Percentiles rank a stretch among this genome's conserved stretches.
Evolutionary conservation across 2,888 invertebrate species (phyloP).

Genomic region (Volucella bombylans): DNA sequence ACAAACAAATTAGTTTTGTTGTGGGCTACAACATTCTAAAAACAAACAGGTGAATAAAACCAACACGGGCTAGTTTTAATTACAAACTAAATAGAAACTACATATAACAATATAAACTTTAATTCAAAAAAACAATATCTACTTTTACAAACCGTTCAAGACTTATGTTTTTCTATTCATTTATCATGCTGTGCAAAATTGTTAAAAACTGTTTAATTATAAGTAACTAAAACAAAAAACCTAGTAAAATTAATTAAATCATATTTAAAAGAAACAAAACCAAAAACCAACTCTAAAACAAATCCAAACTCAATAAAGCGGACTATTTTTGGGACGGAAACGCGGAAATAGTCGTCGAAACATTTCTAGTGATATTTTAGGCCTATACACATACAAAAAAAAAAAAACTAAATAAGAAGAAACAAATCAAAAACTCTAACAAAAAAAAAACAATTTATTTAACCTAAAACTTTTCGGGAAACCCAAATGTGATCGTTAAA

Average conservation of each 20-base stretch:
- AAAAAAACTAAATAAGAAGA: constrained; percentile 21
- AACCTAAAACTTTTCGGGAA: constrained; percentile 53
- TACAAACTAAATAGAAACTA: constrained; percentile 18
- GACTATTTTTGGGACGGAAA: constrained; percentile 57
- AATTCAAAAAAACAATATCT: not conserved
- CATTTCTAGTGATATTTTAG: constrained; percentile 71
- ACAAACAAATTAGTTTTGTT: constrained; percentile 54
- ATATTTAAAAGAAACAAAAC: constrained; percentile 40
- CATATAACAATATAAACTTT: constrained; percentile 12
- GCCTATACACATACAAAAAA: constrained; percentile 56
- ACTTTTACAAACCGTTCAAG: constrained; percentile 49
- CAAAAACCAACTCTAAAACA: constrained; percentile 28
- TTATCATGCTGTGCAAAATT: constrained; percentile 59
- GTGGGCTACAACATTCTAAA: constrained; percentile 70
- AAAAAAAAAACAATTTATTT: constrained; percentile 25
- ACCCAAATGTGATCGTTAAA: constrained; percentile 67
- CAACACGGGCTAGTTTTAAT: constrained; percentile 66
- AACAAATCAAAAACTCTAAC: constrained; percentile 26
- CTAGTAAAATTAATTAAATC: constrained; percentile 55
- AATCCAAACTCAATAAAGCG: constrained; percentile 36
- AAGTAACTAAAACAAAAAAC: constrained; percentile 35
- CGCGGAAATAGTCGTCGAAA: constrained; percentile 51
- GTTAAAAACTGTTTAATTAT: constrained; percentile 62
- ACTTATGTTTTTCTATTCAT: constrained; percentile 47
- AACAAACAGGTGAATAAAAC: constrained; percentile 28